These are phyloP conservation scores for Typhlichthys subterraneus DNA, from an alignment of 2,797 vertebrate genomes.

Conservation along the genomic window DNA sequence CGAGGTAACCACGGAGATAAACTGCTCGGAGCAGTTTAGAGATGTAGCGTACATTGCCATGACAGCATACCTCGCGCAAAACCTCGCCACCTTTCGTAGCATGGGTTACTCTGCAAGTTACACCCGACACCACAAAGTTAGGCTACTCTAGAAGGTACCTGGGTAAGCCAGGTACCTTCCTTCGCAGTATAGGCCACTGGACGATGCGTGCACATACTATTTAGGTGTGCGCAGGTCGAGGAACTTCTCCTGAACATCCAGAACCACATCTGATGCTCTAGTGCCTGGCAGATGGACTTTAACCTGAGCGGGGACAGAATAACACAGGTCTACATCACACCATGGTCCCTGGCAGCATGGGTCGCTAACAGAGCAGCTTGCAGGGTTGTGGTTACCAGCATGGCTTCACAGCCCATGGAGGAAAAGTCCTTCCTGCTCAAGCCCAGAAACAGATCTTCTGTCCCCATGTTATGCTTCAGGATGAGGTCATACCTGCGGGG, in stretches of 20 bases:
- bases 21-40: no score
- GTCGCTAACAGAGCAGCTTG: not conserved
- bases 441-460: slow-evolving; percentile 90
- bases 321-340: no score
- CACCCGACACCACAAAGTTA: no score
- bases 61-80: no score
- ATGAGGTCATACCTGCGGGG: slow-evolving; percentile 86
- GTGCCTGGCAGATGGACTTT: slow-evolving; percentile 88
- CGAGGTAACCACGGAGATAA: no score
- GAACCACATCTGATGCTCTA: slow-evolving; percentile 81
- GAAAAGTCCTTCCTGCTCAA: slow-evolving; percentile 87
- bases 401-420: slow-evolving; percentile 89
- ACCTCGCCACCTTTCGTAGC: no score
- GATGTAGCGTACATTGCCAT: no score
- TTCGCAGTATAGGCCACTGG: no score
- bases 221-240: slow-evolving; percentile 88
- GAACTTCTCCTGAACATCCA: slow-evolving; percentile 86
- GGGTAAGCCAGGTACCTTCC: no score
- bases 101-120: no score
- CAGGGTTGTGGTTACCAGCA: slow-evolving; percentile 81
- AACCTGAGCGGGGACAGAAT: slow-evolving; percentile 67
- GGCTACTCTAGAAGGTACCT: no score
- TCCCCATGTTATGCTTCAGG: slow-evolving; percentile 87
- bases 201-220: slow-evolving; percentile 77
- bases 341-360: no score